A percentile compares a stretch with the other conserved stretches of the same genome.
Conservation (phyloP, 1,140 invertebrate species). For the Lepidurus couesii region DNA sequence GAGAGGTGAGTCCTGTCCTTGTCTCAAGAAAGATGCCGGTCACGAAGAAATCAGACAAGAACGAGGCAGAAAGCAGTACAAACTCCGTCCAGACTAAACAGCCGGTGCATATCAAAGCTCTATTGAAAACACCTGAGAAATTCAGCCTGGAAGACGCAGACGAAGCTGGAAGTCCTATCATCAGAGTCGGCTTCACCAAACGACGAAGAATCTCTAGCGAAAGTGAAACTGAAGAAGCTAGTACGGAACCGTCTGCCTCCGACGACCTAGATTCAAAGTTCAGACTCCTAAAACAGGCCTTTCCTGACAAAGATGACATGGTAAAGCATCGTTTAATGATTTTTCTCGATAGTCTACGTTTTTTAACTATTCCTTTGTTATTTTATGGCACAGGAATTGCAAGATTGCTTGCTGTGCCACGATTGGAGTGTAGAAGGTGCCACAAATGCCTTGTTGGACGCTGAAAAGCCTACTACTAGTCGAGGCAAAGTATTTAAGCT, state of each 20-base stretch:
- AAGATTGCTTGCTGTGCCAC: not conserved
- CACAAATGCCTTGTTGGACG: not conserved
- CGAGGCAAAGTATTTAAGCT: not conserved
- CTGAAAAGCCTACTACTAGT: not conserved
- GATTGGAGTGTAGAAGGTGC: not conserved
- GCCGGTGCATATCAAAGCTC: not conserved
- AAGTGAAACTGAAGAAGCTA: not conserved
- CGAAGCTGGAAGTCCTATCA: not conserved
- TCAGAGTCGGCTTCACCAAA: not conserved
- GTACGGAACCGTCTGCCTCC: not conserved
- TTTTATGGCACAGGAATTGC: not conserved
- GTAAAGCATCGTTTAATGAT: not conserved
- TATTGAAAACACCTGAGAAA: not conserved
- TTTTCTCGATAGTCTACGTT: not conserved
- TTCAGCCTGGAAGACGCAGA: not conserved
- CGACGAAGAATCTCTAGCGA: slow-evolving; percentile 13
- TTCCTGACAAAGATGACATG: not conserved
- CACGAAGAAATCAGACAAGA: not conserved
- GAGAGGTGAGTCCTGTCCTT: not conserved
- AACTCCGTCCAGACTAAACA: not conserved
- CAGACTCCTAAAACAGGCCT: not conserved
- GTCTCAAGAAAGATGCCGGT: not conserved
- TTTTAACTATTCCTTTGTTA: not conserved
- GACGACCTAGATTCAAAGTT: not conserved
- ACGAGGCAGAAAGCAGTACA: not conserved